Base-by-base conservation (phyloP, 1,140 invertebrate species). In the Drosophila littoralis region DNA sequence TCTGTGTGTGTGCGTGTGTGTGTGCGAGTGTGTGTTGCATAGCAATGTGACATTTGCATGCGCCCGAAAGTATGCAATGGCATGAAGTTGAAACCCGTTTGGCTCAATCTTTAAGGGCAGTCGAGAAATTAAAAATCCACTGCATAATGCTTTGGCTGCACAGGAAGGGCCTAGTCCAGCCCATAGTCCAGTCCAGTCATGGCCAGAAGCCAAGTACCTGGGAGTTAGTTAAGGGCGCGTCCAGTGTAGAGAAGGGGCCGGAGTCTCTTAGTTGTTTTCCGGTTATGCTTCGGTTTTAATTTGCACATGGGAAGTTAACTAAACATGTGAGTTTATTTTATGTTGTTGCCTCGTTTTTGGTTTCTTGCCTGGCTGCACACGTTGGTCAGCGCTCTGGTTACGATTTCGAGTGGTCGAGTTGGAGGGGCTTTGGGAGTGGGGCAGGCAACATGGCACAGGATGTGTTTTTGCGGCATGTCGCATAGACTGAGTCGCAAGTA, bases 291-390 rank as follows among this genome's bases (percentile, higher is more conserved):
- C 60, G 80, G 71, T 79, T 84, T 84, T 84, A 84, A 85, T 84
- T 84, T 85, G 65, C 81, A 85, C 81, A 79, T 85, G 55, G 50
- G 12, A 75, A 81, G 81, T 84, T 84, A 84, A 83, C 81, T 84
- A 80, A 83, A 83, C 81, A 83, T 83, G 77, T 64, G 72, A 83
- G 81, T 83, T 80, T 84, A 83, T 85, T 84, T 85, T 83, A 85
- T 84, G 81, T 84, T 64, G 67, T 71, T 61, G 57, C n/a, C 42
- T 74, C 50, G 55, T 74, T 64, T 70, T 75, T 58, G 60, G 59
- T 75, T 65, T 58, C 54, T 59, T 75, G 68, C 73, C 52, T 75
- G 73, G 68, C 60, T 65, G 67, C 51, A 58, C 67, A 74, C 66
- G 50, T 52, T 46, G 58, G 42, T 64, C 66, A 59, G 33, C 55